These are phyloP conservation scores for Eulemur albifrons DNA, from an alignment of 2,797 vertebrate genomes.

Conservation along the genomic window DNA sequence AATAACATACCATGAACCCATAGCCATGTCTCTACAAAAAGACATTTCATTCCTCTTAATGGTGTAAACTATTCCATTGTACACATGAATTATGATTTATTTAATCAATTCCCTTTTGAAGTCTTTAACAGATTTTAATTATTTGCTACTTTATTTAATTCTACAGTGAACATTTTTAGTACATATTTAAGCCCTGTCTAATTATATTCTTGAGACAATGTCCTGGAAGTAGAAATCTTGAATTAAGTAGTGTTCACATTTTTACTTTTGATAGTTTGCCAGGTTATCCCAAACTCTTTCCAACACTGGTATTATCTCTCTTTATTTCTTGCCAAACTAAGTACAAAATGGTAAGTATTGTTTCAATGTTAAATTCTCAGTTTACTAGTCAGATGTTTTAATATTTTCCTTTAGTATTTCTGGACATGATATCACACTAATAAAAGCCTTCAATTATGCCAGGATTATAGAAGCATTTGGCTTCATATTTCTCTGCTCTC, in stretches of 20 bases:
- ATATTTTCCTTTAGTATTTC: neutral
- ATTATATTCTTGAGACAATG: neutral
- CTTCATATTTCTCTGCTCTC: neutral
- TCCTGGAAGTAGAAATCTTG: neutral
- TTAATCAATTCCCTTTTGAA: neutral
- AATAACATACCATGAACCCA: neutral
- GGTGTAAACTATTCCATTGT: neutral
- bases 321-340: conserved; percentile 18
- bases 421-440: neutral
- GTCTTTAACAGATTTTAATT: neutral
- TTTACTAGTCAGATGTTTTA: conserved; percentile 16
- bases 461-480: neutral
- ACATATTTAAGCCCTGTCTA: neutral
- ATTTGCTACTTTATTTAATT: neutral
- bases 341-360: neutral
- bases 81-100: neutral
- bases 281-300: neutral
- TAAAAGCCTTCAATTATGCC: neutral
- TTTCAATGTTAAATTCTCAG: conserved; percentile 6
- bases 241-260: neutral
- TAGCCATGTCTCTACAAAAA: neutral
- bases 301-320: neutral
- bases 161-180: neutral
- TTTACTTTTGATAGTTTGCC: neutral
- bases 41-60: neutral